Conservation (phyloP, 2,797 vertebrate species). For the Rhabdophis nuchalis region DNA sequence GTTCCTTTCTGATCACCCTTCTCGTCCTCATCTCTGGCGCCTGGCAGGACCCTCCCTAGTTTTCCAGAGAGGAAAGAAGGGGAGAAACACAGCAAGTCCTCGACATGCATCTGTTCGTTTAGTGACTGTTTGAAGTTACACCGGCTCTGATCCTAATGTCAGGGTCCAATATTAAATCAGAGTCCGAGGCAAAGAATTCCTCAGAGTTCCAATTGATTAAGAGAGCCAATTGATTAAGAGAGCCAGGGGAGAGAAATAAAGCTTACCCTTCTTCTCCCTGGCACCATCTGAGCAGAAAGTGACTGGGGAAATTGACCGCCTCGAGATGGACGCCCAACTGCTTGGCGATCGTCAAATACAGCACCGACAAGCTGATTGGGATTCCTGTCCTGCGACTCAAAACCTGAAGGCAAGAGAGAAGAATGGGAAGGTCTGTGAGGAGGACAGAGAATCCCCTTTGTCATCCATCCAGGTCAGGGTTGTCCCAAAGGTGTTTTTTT, state of each 20-base stretch:
- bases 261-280: conserved; percentile 83
- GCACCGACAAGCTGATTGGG: conserved; percentile 94
- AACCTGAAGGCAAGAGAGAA: conserved; percentile 73
- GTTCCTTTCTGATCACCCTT: background rate
- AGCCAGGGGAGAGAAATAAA: background rate
- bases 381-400: conserved; percentile 89
- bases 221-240: too few species aligned
- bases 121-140: background rate
- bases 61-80: background rate
- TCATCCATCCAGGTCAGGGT: too few species aligned
- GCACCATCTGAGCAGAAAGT: conserved; percentile 94
- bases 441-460: too few species aligned
- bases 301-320: conserved; percentile 96
- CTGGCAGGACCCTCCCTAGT: background rate
- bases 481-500: too few species aligned
- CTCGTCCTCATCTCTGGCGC: background rate
- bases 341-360: conserved; percentile 89
- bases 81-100: background rate
- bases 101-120: background rate
- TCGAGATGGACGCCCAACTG: conserved; percentile 88
- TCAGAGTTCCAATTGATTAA: too few species aligned
- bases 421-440: background rate
- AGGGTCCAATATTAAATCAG: too few species aligned
- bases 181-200: too few species aligned
- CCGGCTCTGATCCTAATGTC: too few species aligned